A percentile compares a stretch with the other conserved stretches of the same genome.
phyloP scores from a whole-genome alignment of 1,140 invertebrate species.

The Lepidurus packardi region DNA sequence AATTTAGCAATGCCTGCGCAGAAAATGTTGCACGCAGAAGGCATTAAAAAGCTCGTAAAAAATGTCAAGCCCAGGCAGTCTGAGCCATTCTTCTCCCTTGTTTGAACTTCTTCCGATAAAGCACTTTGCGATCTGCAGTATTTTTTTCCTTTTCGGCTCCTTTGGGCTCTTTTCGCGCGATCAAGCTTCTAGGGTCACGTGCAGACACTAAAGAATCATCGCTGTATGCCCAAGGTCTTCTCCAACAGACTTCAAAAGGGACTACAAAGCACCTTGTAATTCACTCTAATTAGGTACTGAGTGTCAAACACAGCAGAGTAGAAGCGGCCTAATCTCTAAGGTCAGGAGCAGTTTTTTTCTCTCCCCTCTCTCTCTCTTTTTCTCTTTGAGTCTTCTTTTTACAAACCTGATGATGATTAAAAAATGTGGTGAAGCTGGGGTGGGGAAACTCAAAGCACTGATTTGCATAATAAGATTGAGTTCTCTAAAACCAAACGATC shows the following conservation, averaged over 20 bases:
- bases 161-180: neutral
- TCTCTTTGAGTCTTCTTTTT: neutral
- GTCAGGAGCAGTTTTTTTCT: neutral
- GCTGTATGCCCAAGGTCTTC: neutral
- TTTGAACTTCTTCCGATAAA: conserved; percentile 13
- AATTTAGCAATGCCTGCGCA: neutral
- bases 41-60: conserved; percentile 5
- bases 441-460: neutral
- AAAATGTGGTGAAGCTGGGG: neutral
- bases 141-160: neutral
- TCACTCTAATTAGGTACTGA: neutral
- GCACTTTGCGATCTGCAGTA: neutral
- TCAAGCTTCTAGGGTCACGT: neutral
- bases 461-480: conserved; percentile 3
- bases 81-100: conserved; percentile 7
- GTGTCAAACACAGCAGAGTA: conserved; percentile 9
- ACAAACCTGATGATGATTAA: neutral
- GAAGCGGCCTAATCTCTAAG: neutral
- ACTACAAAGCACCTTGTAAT: neutral
- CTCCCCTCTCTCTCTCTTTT: neutral
- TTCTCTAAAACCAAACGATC: neutral
- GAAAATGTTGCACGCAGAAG: neutral
- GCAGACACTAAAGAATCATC: neutral
- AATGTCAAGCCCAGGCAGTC: conserved; percentile 13
- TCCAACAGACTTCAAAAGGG: neutral